Conservation (phyloP, 2,888 invertebrate species). For the Leuctra nigra region DNA sequence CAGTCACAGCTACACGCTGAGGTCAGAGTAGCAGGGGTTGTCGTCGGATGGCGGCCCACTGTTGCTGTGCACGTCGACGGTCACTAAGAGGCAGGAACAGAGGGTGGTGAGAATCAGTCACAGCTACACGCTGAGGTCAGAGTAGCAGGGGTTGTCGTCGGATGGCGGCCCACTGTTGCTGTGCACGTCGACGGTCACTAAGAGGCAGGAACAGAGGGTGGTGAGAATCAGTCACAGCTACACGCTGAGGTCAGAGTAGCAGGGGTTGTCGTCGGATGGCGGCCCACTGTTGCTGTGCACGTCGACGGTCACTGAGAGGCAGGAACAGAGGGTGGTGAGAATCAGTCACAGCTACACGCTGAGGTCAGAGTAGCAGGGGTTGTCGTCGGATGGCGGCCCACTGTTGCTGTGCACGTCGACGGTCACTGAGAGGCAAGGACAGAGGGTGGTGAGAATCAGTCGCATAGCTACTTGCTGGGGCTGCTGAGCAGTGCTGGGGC, state of each 20-base stretch:
- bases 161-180: conserved; percentile 56
- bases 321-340: conserved; percentile 9
- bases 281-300: conserved; percentile 64
- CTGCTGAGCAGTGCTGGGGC: conserved; percentile 50
- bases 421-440: conserved; percentile 53
- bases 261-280: conserved; percentile 56
- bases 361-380: conserved; percentile 52
- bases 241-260: conserved; percentile 52
- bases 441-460: conserved; percentile 5
- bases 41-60: conserved; percentile 58
- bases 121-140: too few relatives aligned
- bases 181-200: conserved; percentile 84
- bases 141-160: conserved; percentile 54
- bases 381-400: conserved; percentile 57
- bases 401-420: conserved; percentile 72
- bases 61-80: conserved; percentile 74
- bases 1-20: too few relatives aligned
- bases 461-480: too few relatives aligned
- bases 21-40: conserved; percentile 52
- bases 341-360: too few relatives aligned
- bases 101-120: conserved; percentile 3
- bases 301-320: conserved; percentile 69
- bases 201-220: conserved; percentile 4
- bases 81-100: conserved; percentile 49
- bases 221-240: not conserved